Evolutionary conservation across 2,888 invertebrate genomes (phyloP).

Genomic region (Acholoe squamosa): DNA sequence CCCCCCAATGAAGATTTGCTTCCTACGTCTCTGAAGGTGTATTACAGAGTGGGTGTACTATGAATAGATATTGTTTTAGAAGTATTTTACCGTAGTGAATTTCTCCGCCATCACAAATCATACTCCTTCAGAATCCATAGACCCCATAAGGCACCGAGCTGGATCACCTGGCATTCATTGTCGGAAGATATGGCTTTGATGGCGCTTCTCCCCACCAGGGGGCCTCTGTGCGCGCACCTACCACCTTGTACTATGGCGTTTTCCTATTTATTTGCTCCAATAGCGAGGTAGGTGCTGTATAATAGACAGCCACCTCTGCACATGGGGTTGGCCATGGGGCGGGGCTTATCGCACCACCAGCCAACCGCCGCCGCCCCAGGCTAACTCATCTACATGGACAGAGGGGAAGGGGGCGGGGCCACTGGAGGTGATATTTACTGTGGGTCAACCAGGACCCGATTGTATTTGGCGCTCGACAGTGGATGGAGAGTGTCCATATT

Average conservation of each 20-base stretch:
- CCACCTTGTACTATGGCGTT: not conserved
- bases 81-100: no score
- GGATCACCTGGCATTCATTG: not conserved
- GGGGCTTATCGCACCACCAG: slow-evolving; percentile 40
- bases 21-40: no score
- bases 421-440: slow-evolving; percentile 55
- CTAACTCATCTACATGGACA: slow-evolving; percentile 5
- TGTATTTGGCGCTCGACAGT: slow-evolving; percentile 59
- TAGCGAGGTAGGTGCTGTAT: slow-evolving; percentile 49
- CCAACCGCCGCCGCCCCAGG: slow-evolving; percentile 50
- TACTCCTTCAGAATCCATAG: not conserved
- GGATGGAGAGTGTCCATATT: slow-evolving; percentile 59
- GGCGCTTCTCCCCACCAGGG: slow-evolving; percentile 37
- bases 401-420: slow-evolving; percentile 53
- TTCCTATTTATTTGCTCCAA: slow-evolving; percentile 51
- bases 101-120: no score
- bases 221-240: not conserved
- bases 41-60: no score
- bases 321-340: not conserved
- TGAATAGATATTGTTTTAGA: no score
- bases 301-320: slow-evolving; percentile 30
- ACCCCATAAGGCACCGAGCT: not conserved
- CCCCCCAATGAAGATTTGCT: no score
- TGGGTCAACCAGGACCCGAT: slow-evolving; percentile 44
- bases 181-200: slow-evolving; percentile 39